Percentiles rank a stretch among this genome's conserved stretches.
phyloP scores from a whole-genome alignment of 2,113 vertebrate species.

The Gambusia holbrooki region DNA sequence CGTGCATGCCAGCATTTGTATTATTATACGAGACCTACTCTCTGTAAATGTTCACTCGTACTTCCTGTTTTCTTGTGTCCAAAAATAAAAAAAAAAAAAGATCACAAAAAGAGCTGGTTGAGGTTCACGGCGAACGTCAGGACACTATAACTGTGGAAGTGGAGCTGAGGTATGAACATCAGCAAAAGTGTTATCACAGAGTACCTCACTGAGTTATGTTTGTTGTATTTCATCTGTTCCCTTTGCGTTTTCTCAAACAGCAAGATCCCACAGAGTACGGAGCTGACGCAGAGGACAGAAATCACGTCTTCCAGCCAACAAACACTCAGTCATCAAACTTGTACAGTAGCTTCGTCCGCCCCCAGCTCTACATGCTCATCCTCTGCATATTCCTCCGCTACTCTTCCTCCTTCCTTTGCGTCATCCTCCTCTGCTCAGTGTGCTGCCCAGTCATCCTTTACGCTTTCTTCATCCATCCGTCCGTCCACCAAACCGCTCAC shows the following conservation, averaged over 20 bases:
- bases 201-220: background rate
- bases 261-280: conserved; percentile 69
- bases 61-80: background rate
- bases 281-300: conserved; percentile 71
- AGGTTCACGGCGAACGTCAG: conserved; percentile 84
- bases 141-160: conserved; percentile 91
- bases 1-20: background rate
- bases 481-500: conserved; percentile 59
- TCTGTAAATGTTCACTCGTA: background rate
- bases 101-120: conserved; percentile 75
- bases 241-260: conserved; percentile 30
- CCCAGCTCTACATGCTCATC: conserved; percentile 19
- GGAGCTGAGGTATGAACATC: conserved; percentile 80
- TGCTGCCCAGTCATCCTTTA: conserved; percentile 37
- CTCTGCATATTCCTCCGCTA: conserved; percentile 42
- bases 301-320: conserved; percentile 32
- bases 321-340: conserved; percentile 33
- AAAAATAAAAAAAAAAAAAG: conserved; percentile 66
- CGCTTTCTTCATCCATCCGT: conserved; percentile 54
- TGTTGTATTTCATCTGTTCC: background rate
- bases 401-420: conserved; percentile 51
- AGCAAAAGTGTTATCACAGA: background rate
- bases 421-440: conserved; percentile 38
- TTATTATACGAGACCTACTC: background rate
- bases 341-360: conserved; percentile 19